Percentiles rank a stretch among this genome's conserved stretches.
Evolutionary conservation across 2,888 invertebrate species (phyloP).

Genomic region (Aphodius sticticus): DNA sequence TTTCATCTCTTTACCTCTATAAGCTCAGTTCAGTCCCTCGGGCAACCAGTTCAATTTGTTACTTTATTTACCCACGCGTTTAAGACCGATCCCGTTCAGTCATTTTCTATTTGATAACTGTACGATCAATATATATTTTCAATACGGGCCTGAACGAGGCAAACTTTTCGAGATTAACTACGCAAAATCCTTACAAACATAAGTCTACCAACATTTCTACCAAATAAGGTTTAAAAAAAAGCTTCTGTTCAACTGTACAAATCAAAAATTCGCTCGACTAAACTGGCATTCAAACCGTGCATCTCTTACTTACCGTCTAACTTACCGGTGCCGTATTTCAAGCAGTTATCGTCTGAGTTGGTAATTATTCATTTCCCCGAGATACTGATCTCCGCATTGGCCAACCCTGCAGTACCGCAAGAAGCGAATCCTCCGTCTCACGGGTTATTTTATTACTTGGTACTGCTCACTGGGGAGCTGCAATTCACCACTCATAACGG

Average conservation of each 20-base stretch:
- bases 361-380: neutral
- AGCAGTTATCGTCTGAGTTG: neutral
- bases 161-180: neutral
- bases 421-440: neutral
- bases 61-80: neutral
- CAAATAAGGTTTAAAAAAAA: no score
- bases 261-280: neutral
- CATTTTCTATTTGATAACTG: neutral
- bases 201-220: no score
- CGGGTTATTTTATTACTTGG: neutral
- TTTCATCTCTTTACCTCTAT: neutral
- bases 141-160: neutral
- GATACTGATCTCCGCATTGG: constrained; percentile 4
- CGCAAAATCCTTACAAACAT: neutral
- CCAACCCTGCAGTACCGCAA: neutral
- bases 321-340: neutral
- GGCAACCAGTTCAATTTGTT: neutral
- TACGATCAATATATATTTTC: neutral
- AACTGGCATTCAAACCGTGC: neutral
- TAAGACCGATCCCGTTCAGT: neutral
- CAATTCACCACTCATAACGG: neutral
- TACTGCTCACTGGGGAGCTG: constrained; percentile 4
- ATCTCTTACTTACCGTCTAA: neutral
- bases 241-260: no score
- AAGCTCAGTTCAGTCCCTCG: neutral